phyloP scores from a whole-genome alignment of 2,888 invertebrate genomes.

The Morpho deidamia region DNA sequence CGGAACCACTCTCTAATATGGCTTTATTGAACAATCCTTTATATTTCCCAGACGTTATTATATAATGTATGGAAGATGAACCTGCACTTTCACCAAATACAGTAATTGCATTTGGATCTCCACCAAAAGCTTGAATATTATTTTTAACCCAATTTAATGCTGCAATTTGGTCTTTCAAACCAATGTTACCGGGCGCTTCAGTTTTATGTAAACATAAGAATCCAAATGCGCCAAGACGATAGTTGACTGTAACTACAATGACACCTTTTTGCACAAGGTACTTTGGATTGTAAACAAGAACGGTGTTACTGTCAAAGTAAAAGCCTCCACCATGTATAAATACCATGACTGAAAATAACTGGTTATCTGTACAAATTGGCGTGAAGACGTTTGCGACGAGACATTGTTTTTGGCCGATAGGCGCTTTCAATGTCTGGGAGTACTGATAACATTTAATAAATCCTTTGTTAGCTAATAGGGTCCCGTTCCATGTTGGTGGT shows the following conservation, averaged over 20 bases:
- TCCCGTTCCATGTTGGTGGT: conserved; percentile 33
- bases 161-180: conserved; percentile 46
- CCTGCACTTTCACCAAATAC: conserved; percentile 48
- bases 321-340: conserved; percentile 45
- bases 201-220: conserved; percentile 41
- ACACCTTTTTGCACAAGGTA: conserved; percentile 39
- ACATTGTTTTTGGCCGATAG: conserved; percentile 40
- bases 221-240: conserved; percentile 44
- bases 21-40: conserved; percentile 40
- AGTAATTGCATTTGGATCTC: conserved; percentile 43
- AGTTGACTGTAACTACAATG: conserved; percentile 44
- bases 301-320: conserved; percentile 21
- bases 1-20: conserved; percentile 41
- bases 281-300: conserved; percentile 36
- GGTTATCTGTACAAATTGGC: conserved; percentile 37
- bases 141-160: conserved; percentile 46
- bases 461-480: conserved; percentile 27
- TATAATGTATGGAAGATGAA: conserved; percentile 32
- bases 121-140: conserved; percentile 44
- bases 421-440: conserved; percentile 11
- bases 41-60: conserved; percentile 35
- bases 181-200: conserved; percentile 44
- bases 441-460: conserved; percentile 32
- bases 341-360: conserved; percentile 37
- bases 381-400: conserved; percentile 44